A percentile compares a stretch with the other conserved stretches of the same genome.
Conservation (phyloP, 2,113 vertebrate genomes). For the Cinclus mexicanus region DNA sequence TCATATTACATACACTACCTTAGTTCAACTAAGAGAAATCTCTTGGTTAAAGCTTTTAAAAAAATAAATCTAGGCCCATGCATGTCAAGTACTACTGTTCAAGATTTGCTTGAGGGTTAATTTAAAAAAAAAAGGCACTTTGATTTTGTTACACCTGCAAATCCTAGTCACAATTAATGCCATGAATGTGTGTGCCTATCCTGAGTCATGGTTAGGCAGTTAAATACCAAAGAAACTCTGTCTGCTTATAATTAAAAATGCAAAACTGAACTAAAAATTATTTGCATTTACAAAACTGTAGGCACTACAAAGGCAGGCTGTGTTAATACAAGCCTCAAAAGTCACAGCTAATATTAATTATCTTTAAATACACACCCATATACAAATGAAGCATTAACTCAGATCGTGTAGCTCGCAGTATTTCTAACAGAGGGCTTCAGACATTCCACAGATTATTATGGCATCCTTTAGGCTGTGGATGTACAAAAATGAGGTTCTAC, state of each 20-base stretch:
- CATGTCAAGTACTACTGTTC: not conserved
- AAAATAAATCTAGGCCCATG: not conserved
- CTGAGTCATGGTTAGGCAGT: slow-evolving; percentile 26
- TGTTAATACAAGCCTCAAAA: slow-evolving; percentile 55
- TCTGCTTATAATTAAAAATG: slow-evolving; percentile 46
- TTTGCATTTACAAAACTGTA: slow-evolving; percentile 48
- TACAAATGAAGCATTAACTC: slow-evolving; percentile 30
- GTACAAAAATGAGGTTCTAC: not conserved
- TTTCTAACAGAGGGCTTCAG: not conserved
- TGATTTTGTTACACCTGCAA: slow-evolving; percentile 18
- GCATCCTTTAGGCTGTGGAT: not conserved
- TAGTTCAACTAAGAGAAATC: not conserved
- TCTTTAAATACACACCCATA: slow-evolving; percentile 38
- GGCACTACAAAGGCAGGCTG: slow-evolving; percentile 38
- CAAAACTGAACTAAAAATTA: slow-evolving; percentile 30
- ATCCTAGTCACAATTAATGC: not conserved
- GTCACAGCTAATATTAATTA: slow-evolving; percentile 55
- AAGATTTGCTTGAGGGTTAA: not conserved
- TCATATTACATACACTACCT: not conserved
- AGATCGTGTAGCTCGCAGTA: not conserved
- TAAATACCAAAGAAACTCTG: slow-evolving; percentile 33
- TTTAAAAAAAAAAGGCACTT: not conserved
- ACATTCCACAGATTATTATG: not conserved
- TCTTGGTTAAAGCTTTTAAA: not conserved
- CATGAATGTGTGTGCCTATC: not conserved